Evolutionary conservation across 2,113 vertebrate species (phyloP).

Genomic region (Charadrius vociferus): DNA sequence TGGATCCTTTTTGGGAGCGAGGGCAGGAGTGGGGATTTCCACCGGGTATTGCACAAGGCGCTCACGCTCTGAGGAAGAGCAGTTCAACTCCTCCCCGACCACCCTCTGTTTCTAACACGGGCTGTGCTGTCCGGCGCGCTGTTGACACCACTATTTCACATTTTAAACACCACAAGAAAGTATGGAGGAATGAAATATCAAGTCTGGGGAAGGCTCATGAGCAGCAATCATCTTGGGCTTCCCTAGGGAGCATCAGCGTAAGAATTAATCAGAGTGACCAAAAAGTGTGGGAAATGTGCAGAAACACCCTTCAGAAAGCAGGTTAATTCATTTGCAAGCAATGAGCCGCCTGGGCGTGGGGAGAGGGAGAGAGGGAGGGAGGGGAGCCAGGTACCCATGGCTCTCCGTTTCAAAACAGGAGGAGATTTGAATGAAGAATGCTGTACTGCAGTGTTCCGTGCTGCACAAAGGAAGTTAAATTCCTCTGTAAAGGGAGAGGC

Average conservation of each 20-base stretch:
- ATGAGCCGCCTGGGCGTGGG: neutral
- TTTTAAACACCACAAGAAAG: neutral
- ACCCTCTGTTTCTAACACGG: neutral
- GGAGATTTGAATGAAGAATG: constrained; percentile 41
- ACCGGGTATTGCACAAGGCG: neutral
- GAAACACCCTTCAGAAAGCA: neutral
- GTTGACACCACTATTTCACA: rapidly evolving
- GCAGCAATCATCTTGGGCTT: neutral
- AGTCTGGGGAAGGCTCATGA: rapidly evolving
- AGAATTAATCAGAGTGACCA: neutral
- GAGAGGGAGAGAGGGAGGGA: neutral
- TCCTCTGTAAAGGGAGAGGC: neutral
- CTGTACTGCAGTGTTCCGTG: neutral
- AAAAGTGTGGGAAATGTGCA: neutral
- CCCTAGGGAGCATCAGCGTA: rapidly evolving
- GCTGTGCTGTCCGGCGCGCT: neutral
- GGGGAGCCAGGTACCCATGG: neutral
- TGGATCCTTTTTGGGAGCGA: neutral
- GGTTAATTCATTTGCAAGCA: neutral
- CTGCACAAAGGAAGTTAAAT: neutral
- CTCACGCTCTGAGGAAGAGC: rapidly evolving
- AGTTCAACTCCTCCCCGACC: neutral
- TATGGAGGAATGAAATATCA: neutral
- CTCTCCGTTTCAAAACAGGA: neutral
- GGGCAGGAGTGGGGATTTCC: constrained; percentile 18